phyloP scores from a whole-genome alignment of 2,797 vertebrate species.

The Lagocephalus sceleratus region DNA sequence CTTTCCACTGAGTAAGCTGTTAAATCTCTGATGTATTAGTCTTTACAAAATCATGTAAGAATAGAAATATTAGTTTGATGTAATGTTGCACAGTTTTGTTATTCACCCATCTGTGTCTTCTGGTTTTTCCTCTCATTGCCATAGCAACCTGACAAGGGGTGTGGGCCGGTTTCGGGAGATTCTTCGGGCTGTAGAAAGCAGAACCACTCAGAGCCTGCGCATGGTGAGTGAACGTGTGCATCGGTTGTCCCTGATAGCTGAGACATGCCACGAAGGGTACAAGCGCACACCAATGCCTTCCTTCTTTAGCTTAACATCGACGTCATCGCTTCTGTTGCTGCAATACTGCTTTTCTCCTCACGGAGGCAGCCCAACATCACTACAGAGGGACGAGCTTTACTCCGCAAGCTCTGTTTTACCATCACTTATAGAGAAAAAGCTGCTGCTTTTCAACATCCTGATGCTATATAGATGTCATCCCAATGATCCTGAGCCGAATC shows the following conservation, averaged over 20 bases:
- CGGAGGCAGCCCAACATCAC: constrained; percentile 37
- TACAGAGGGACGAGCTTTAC: not conserved
- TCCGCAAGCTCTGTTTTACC: not conserved
- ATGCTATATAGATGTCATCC: not conserved
- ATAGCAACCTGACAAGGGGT: constrained; percentile 93
- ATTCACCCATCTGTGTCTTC: constrained; percentile 12
- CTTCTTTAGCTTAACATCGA: not conserved
- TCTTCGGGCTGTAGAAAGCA: constrained; percentile 93
- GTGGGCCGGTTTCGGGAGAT: constrained; percentile 96
- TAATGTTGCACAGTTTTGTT: not conserved
- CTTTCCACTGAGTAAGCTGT: constrained; percentile 42
- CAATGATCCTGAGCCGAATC: too few relatives aligned
- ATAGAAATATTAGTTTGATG: too few relatives aligned
- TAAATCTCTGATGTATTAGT: too few relatives aligned
- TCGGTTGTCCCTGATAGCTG: constrained; percentile 90
- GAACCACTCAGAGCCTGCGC: constrained; percentile 96
- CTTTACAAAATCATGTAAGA: constrained; percentile 15
- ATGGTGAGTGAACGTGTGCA: constrained; percentile 91
- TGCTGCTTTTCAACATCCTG: not conserved
- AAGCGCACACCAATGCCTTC: not conserved
- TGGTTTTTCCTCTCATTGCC: constrained; percentile 15
- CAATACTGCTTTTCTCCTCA: constrained; percentile 40
- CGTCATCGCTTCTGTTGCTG: not conserved
- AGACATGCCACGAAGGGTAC: constrained; percentile 94
- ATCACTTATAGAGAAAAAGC: not conserved